Evolutionary conservation across 2,113 vertebrate species (phyloP), one percentile per base, ranked within the genome.

Genomic region (Emydura subglobosa): DNA sequence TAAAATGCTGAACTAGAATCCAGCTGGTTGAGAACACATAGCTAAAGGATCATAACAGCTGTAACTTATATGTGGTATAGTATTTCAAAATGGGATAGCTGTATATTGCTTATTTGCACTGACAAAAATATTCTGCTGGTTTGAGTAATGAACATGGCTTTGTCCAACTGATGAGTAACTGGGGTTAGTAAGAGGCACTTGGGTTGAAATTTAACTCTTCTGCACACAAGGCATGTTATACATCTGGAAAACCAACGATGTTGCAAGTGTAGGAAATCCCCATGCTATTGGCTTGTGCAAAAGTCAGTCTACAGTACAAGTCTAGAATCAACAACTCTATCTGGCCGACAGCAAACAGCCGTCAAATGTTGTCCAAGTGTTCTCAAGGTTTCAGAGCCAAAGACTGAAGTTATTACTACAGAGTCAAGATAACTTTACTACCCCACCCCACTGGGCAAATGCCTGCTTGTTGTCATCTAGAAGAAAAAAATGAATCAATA

Each of bases 381-480:
- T 97, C 96, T 95, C 89, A 92, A 95, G 89, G 79, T 57, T 97
- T 91, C 88, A 81, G 79, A 97, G 96, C 94, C 93, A 96, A 97
- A 91, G 79, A 81, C 74, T 89, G 85, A 72, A 89, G 89, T 97
- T 98, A 92, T 92, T 91, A 78, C 97, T 95, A 97, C 95, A 98
- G 94, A 98, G 97, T 83, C 83, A 94, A 97, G 95, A 90, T 94
- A 97, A 97, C 82, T 98, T 97, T 87, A 82, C 83, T 87, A 27
- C 94, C 86, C 87, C 12, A 0, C 83, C 90, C 90, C 79, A 34
- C 61, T 86, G 54, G 82, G 91, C 50, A 96, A 93, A 97, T 68
- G 65, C 25, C 85, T 94, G 47, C 50, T 91, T 87, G 72, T 95
- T 88, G 90, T 94, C 91, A 79, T 42, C 25, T 83, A 29, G 74